phyloP scores from a whole-genome alignment of 92 coral and sea anemone species.

The Porites lobata region DNA sequence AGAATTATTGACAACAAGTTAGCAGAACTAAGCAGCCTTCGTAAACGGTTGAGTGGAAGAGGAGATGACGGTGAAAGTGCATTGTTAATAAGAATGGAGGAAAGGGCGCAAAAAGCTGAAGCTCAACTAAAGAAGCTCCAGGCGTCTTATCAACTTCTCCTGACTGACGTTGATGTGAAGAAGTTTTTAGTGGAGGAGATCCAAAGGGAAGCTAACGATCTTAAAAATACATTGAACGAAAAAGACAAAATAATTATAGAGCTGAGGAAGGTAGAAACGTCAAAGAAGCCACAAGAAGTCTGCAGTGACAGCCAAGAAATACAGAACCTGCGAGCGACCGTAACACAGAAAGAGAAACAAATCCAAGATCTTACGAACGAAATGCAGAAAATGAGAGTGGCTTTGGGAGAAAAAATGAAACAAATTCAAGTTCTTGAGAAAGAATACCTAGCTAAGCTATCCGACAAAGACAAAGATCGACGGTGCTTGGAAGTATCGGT shows the following conservation, averaged over 20 bases:
- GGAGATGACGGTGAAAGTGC: slow-evolving; percentile 8
- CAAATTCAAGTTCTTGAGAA: slow-evolving; percentile 58
- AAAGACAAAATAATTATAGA: slow-evolving; percentile 34
- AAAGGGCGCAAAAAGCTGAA: slow-evolving; percentile 39
- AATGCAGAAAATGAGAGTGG: slow-evolving; percentile 51
- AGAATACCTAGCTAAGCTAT: slow-evolving; percentile 52
- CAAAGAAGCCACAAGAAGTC: slow-evolving; percentile 8
- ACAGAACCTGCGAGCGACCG: slow-evolving; percentile 44
- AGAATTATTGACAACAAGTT: slow-evolving; percentile 31
- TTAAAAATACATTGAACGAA: slow-evolving; percentile 21
- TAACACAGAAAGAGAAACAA: slow-evolving; percentile 66
- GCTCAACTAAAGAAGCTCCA: slow-evolving; percentile 48
- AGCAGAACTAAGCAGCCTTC: slow-evolving; percentile 10
- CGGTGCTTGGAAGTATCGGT: slow-evolving; percentile 65
- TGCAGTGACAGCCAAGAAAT: slow-evolving; percentile 61
- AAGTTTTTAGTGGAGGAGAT: slow-evolving; percentile 41
- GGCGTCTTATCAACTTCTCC: slow-evolving; percentile 33
- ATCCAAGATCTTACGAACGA: slow-evolving; percentile 71
- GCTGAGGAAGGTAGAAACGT: slow-evolving; percentile 13
- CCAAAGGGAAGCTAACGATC: slow-evolving; percentile 7
- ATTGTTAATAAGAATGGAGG: slow-evolving; percentile 10
- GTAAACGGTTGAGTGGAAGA: background rate
- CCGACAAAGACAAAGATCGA: slow-evolving; percentile 64
- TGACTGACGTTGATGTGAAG: slow-evolving; percentile 33
- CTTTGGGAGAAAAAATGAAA: slow-evolving; percentile 62